Evolutionary conservation across 2,888 invertebrate species (phyloP).

Genomic region (Phanerotoma sp.): DNA sequence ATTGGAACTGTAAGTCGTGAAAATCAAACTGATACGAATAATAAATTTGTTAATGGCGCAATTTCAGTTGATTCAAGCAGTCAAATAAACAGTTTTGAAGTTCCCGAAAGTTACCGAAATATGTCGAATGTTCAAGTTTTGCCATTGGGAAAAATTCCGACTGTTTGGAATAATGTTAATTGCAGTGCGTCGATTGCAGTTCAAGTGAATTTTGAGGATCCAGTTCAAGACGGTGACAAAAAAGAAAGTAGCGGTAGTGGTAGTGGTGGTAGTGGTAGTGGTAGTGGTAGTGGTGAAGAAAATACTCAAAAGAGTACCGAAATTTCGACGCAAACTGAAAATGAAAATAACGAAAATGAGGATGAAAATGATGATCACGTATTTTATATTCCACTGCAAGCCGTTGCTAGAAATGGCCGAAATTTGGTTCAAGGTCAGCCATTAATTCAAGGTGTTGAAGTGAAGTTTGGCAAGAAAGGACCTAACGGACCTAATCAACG

Average conservation of each 20-base stretch:
- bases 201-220: conserved; percentile 61
- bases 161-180: conserved; percentile 55
- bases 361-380: conserved; percentile 63
- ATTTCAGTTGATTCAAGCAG: conserved; percentile 5
- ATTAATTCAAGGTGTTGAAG: conserved; percentile 66
- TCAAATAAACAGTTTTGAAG: conserved; percentile 41
- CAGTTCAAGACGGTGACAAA: conserved; percentile 33
- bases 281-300: too few relatives aligned
- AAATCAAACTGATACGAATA: conserved; percentile 7
- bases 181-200: conserved; percentile 61
- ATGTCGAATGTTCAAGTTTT: conserved; percentile 49
- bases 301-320: conserved; percentile 50
- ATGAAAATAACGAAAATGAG: conserved; percentile 58
- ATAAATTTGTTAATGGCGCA: background rate
- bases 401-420: conserved; percentile 55
- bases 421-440: conserved; percentile 54
- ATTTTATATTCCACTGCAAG: conserved; percentile 67
- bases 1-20: conserved; percentile 27
- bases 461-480: conserved; percentile 67
- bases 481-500: conserved; percentile 65
- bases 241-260: background rate
- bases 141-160: conserved; percentile 51
- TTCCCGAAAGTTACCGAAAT: conserved; percentile 49
- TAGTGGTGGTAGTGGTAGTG: too few relatives aligned
- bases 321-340: conserved; percentile 59